Evolutionary conservation across 2,113 vertebrate species (phyloP), one percentile per base, ranked within the genome.

Genomic region (Cariama cristata): DNA sequence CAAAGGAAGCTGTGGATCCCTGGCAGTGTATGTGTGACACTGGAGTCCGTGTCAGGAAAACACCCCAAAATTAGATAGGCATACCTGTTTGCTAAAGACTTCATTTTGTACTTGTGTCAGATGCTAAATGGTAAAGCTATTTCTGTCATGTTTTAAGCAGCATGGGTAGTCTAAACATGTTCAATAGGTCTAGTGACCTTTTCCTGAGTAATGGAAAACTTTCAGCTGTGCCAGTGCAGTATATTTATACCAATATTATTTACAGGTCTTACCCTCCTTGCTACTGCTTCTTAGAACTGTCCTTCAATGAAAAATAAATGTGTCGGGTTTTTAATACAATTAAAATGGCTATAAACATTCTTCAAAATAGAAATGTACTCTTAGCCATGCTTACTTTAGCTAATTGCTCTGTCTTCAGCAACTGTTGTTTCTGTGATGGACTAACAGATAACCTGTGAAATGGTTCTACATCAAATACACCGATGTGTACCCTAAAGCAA

Each of bases 221-320:
- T 96, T 84, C 79, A 92, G 88, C 90, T 93, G 83, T 92, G 89
- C 91, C 96, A 96, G 28, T 77, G 75, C 73, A 96, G 86, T 96
- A 87, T 98, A 97, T 96, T 97, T 97, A 97, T 96, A 97, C 88
- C 90, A 82, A 92, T 96, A 97, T 98, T 97, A 98, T 97, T 98
- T 97, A 95, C 95, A 95, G 95, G 80, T 89, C 93, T 95, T 96
- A 75, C 64, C 67, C 86, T 96, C 84, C 56, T 90, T 87, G 83
- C 87, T 96, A 4, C 77, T 97, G 72, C 84, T 92, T 93, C 94
- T 96, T 93, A 85, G 85, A 89, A 68, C 90, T 88, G 86, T 86
- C 76, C 74, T 92, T 87, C 84, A 92, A 92, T 72, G 82, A 93
- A 95, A 97, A 97, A 97, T 79, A 95, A 95, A 76, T 18, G 2